phyloP scores from a whole-genome alignment of 2,797 vertebrate species.

The Rhinatrema bivittatum region DNA sequence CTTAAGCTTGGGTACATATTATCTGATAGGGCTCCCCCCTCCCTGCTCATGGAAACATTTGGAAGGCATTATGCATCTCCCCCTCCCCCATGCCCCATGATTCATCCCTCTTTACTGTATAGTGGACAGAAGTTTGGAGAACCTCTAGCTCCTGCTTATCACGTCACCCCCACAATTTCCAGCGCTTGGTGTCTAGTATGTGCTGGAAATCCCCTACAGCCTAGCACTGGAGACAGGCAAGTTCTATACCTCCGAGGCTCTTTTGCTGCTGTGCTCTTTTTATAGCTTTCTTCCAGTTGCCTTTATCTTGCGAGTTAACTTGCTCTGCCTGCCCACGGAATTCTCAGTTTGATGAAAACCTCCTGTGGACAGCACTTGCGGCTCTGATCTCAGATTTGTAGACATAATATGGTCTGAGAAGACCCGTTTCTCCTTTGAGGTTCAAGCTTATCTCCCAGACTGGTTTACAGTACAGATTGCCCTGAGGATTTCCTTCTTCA shows the following conservation, averaged over 20 bases:
- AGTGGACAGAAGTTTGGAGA: too few species aligned
- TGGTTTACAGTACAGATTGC: slow-evolving; percentile 27
- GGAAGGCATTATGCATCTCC: too few species aligned
- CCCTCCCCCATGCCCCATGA: too few species aligned
- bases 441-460: slow-evolving; percentile 39
- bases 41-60: too few species aligned
- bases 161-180: background rate
- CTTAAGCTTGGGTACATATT: too few species aligned
- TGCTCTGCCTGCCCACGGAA: slow-evolving; percentile 41
- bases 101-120: too few species aligned
- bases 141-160: too few species aligned
- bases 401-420: slow-evolving; percentile 42
- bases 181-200: background rate
- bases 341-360: slow-evolving; percentile 41
- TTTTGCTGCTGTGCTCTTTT: background rate
- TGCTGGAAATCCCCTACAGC: slow-evolving; percentile 3
- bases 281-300: fast-evolving
- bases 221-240: slow-evolving; percentile 2
- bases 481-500: slow-evolving; percentile 23
- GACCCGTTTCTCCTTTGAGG: slow-evolving; percentile 36
- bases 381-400: slow-evolving; percentile 32
- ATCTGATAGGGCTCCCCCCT: too few species aligned
- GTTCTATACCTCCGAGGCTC: slow-evolving; percentile 10
- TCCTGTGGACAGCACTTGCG: slow-evolving; percentile 21
- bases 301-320: slow-evolving; percentile 29